phyloP scores from a whole-genome alignment of 1,140 invertebrate species.

The Tetragonula clypearis region DNA sequence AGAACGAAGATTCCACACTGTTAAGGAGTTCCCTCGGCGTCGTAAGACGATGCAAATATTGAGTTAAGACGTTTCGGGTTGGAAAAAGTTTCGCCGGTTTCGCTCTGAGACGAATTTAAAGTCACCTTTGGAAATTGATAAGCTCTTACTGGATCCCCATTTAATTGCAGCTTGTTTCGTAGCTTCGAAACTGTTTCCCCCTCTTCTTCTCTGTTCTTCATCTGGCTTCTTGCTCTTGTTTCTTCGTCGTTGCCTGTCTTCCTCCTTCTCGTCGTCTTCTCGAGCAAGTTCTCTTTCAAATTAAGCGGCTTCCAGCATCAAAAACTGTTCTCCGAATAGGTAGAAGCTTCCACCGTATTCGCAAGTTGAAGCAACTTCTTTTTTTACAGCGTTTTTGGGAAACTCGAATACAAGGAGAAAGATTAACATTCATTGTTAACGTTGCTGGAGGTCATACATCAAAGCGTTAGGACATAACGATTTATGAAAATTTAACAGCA shows the following conservation, averaged over 20 bases:
- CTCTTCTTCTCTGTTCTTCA: not conserved
- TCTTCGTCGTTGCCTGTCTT: not conserved
- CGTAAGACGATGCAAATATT: constrained; percentile 8
- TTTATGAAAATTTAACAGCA: too few relatives aligned
- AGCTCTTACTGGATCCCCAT: constrained; percentile 17
- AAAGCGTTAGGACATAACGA: not conserved
- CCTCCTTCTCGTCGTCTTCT: not conserved
- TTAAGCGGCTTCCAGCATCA: constrained; percentile 4
- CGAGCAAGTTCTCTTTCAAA: constrained; percentile 9
- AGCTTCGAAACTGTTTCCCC: not conserved
- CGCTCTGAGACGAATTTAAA: not conserved
- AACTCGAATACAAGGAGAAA: not conserved
- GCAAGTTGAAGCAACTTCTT: not conserved
- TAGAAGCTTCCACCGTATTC: not conserved
- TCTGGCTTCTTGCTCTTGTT: not conserved
- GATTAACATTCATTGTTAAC: not conserved
- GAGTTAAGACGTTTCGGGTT: not conserved
- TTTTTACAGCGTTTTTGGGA: not conserved
- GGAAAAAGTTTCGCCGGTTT: not conserved
- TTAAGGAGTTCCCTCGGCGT: not conserved
- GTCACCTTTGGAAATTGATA: constrained; percentile 42
- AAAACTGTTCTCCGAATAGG: constrained; percentile 6
- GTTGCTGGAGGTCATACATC: not conserved
- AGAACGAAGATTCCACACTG: not conserved
- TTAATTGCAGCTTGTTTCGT: constrained; percentile 33